A percentile compares a stretch with the other conserved stretches of the same genome.
These are phyloP conservation scores for Argentina silus DNA, from an alignment of 2,797 vertebrate genomes.

Conservation along the genomic window DNA sequence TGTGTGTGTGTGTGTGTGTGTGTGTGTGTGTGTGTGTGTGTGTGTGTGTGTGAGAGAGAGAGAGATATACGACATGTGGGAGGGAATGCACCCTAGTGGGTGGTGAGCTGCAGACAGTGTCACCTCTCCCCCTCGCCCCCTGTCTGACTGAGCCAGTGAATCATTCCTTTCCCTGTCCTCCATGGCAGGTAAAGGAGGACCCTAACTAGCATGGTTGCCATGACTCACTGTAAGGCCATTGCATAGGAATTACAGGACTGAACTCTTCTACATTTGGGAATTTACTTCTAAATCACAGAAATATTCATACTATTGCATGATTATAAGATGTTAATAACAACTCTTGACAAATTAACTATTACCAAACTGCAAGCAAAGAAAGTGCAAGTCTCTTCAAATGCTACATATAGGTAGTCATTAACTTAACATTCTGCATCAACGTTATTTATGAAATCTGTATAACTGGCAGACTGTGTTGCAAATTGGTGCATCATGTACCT, in stretches of 20 bases:
- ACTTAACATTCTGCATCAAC: too few species aligned
- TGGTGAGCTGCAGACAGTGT: constrained; percentile 7
- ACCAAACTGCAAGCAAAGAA: too few species aligned
- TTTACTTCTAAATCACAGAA: too few species aligned
- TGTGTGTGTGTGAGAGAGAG: background rate
- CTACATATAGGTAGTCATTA: too few species aligned
- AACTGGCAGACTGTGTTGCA: too few species aligned
- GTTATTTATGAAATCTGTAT: too few species aligned
- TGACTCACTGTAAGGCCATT: background rate
- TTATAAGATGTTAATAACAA: too few species aligned
- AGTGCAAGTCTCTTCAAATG: too few species aligned
- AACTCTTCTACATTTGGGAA: background rate
- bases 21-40: background rate
- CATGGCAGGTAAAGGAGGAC: background rate
- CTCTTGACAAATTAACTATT: too few species aligned
- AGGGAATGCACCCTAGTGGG: constrained; percentile 11
- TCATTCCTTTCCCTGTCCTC: background rate
- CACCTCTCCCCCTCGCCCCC: background rate
- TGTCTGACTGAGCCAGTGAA: constrained; percentile 2
- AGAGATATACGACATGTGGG: background rate
- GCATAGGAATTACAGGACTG: background rate
- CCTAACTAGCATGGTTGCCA: background rate
- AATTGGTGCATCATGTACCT: background rate
- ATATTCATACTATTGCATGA: too few species aligned
- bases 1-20: background rate